phyloP scores from a whole-genome alignment of 2,113 vertebrate genomes.

The Saiga tatarica region DNA sequence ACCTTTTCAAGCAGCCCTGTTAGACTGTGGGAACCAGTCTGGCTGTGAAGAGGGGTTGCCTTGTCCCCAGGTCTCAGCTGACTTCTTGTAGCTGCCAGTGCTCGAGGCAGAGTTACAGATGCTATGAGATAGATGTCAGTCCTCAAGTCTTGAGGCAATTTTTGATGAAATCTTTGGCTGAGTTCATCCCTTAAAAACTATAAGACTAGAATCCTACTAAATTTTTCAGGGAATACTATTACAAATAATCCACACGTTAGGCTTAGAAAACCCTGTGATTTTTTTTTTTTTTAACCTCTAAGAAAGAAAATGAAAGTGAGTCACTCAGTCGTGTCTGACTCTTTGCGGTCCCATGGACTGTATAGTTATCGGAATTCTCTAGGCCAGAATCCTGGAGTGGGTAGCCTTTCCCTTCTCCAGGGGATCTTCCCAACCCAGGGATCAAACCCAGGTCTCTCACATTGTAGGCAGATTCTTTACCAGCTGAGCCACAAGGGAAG shows the following conservation, averaged over 20 bases:
- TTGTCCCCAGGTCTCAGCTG: not conserved
- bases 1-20: not conserved
- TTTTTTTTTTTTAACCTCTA: not conserved
- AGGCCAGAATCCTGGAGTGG: not conserved
- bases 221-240: not conserved
- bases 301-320: not conserved
- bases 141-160: not conserved
- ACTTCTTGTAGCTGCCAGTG: not conserved
- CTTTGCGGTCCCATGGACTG: not conserved
- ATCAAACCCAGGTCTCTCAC: not conserved
- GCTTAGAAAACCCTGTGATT: not conserved
- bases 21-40: not conserved
- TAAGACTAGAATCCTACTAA: not conserved
- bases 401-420: not conserved
- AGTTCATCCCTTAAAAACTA: not conserved
- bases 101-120: not conserved
- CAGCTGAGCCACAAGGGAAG: not conserved
- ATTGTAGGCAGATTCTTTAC: not conserved
- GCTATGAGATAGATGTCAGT: not conserved
- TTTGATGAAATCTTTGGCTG: not conserved
- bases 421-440: not conserved
- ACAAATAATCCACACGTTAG: not conserved
- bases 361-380: not conserved
- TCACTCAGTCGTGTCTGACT: not conserved
- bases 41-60: not conserved